phyloP scores from a whole-genome alignment of 1,140 invertebrate genomes.

The Drosophila persimilis region DNA sequence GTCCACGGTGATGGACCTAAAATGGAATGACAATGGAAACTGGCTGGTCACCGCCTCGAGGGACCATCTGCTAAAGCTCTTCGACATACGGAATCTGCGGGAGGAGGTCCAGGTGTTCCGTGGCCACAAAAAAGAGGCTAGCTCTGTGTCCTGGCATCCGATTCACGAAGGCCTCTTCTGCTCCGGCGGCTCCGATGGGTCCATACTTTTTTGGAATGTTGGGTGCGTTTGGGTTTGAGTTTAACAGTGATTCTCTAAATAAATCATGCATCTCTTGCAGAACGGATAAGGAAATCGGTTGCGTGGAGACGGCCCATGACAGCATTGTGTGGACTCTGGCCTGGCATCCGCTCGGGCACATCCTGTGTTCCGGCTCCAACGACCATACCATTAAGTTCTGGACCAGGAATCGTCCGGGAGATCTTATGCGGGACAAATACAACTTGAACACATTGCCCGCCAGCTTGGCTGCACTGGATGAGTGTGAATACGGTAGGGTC shows the following conservation, averaged over 20 bases:
- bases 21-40: slow-evolving; percentile 99
- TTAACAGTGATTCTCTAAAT: background rate
- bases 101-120: slow-evolving; percentile 98
- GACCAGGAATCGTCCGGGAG: slow-evolving; percentile 99
- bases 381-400: slow-evolving; percentile 99
- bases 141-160: slow-evolving; percentile 98
- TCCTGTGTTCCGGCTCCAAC: slow-evolving; percentile 98
- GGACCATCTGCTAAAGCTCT: slow-evolving; percentile 98
- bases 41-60: slow-evolving; percentile 99
- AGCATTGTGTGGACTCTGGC: slow-evolving; percentile 99
- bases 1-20: slow-evolving; percentile 99
- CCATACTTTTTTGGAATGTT: slow-evolving; percentile 99
- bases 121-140: slow-evolving; percentile 99
- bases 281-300: slow-evolving; percentile 98
- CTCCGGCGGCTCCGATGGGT: slow-evolving; percentile 98
- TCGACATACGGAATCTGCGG: slow-evolving; percentile 97
- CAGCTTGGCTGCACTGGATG: slow-evolving; percentile 88
- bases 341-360: slow-evolving; percentile 99
- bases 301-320: slow-evolving; percentile 99
- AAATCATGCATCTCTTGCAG: slow-evolving; percentile 83
- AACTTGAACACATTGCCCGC: slow-evolving; percentile 96
- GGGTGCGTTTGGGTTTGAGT: slow-evolving; percentile 85
- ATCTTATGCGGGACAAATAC: slow-evolving; percentile 98
- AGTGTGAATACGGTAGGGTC: slow-evolving; percentile 87
- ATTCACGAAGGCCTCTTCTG: slow-evolving; percentile 97